phyloP scores from a whole-genome alignment of 1,140 invertebrate genomes.

The Listronotus bonariensis region DNA sequence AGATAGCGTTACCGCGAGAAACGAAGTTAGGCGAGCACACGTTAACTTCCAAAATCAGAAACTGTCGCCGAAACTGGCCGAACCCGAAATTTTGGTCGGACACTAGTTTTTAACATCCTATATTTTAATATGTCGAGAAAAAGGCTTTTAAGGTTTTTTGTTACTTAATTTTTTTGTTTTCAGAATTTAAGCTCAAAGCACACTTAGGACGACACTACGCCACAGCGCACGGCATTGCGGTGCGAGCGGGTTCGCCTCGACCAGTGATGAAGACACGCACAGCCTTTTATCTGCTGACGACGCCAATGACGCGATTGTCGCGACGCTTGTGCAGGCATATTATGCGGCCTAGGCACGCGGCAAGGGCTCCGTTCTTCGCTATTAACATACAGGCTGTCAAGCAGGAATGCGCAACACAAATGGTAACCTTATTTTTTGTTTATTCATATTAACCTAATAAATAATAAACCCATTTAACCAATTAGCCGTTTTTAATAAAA shows the following conservation, averaged over 20 bases:
- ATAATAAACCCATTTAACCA: too few species aligned
- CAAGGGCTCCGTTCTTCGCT: slow-evolving; percentile 83
- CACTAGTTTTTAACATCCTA: not conserved
- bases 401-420: slow-evolving; percentile 69
- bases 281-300: slow-evolving; percentile 92
- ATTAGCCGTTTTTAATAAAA: too few species aligned
- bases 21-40: too few species aligned
- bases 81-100: too few species aligned
- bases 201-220: slow-evolving; percentile 83
- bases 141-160: too few species aligned
- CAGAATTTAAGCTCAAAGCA: slow-evolving; percentile 43
- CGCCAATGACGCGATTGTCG: slow-evolving; percentile 84
- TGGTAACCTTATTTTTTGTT: slow-evolving; percentile 35
- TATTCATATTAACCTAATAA: too few species aligned
- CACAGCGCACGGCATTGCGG: slow-evolving; percentile 80
- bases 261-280: slow-evolving; percentile 96
- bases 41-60: too few species aligned
- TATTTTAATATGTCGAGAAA: not conserved
- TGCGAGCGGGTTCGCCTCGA: slow-evolving; percentile 75
- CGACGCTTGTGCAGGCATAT: slow-evolving; percentile 82
- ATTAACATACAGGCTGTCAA: slow-evolving; percentile 85
- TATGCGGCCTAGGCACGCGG: slow-evolving; percentile 82
- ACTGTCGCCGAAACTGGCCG: too few species aligned
- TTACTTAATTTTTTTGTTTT: slow-evolving; percentile 1
- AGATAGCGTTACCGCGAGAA: too few species aligned